Evolutionary conservation across 1,140 invertebrate genomes (phyloP).

Genomic region (Eupeodes corollae): DNA sequence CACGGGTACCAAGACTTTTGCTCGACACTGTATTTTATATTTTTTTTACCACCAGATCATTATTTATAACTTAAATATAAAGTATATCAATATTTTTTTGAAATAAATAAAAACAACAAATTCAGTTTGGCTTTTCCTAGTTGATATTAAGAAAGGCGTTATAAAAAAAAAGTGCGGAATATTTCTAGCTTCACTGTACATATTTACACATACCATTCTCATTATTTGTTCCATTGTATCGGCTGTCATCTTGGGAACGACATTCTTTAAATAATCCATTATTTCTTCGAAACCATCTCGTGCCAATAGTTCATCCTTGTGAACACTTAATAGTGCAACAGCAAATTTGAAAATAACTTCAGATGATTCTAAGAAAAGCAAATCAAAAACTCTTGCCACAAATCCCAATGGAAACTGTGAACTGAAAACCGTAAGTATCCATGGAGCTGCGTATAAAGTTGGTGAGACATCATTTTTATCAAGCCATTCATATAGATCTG

Average conservation of each 20-base stretch:
- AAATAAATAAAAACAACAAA: too few species aligned
- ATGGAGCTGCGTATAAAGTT: constrained; percentile 88
- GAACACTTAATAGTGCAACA: constrained; percentile 67
- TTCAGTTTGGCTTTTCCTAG: not conserved
- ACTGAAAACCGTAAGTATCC: constrained; percentile 91
- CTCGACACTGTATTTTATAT: too few species aligned
- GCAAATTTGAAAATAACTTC: constrained; percentile 86
- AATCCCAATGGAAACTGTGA: constrained; percentile 94
- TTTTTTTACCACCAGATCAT: not conserved
- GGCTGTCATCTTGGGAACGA: constrained; percentile 50
- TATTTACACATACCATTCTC: constrained; percentile 52
- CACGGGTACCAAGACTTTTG: too few species aligned
- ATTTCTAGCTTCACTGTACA: not conserved
- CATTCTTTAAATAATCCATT: constrained; percentile 81
- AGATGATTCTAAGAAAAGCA: constrained; percentile 78
- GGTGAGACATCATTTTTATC: constrained; percentile 83
- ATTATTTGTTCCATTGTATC: constrained; percentile 57
- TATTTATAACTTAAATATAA: too few species aligned
- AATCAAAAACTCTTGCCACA: constrained; percentile 85
- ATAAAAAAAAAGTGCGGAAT: not conserved
- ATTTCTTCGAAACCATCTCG: constrained; percentile 86
- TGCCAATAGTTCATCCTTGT: constrained; percentile 69
- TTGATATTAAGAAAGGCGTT: not conserved
- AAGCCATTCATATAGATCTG: constrained; percentile 77
- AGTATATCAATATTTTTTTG: too few species aligned